Evolutionary conservation across 2,113 vertebrate genomes (phyloP).

Genomic region (Zootoca vivipara): DNA sequence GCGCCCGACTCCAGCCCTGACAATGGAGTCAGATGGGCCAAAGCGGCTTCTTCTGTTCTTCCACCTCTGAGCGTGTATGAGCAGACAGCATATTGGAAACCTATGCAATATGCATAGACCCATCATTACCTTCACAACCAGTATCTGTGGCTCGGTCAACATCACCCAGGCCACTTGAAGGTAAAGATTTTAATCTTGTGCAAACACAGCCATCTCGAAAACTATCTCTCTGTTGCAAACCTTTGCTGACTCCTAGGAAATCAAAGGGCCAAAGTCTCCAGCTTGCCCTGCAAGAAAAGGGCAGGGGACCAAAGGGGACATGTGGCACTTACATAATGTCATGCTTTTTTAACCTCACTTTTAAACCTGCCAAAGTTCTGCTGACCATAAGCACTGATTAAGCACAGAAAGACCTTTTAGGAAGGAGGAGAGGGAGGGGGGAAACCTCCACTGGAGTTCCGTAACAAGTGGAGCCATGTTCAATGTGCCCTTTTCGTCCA

Average conservation of each 20-base stretch:
- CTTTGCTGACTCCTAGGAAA: not conserved
- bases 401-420: not conserved
- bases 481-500: not conserved
- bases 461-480: not conserved
- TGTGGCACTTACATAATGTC: not conserved
- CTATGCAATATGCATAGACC: not conserved
- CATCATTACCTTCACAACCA: not conserved
- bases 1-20: too few species aligned
- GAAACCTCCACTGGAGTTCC: not conserved
- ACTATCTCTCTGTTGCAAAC: not conserved
- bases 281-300: not conserved
- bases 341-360: not conserved
- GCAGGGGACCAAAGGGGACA: not conserved
- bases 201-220: not conserved
- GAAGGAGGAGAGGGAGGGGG: too few species aligned
- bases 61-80: too few species aligned
- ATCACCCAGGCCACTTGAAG: not conserved
- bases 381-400: not conserved
- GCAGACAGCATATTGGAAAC: not conserved
- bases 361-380: not conserved
- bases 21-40: too few species aligned
- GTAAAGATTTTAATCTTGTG: not conserved
- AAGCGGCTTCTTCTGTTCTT: too few species aligned
- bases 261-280: not conserved
- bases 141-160: not conserved